Evolutionary conservation across 2,888 invertebrate genomes (phyloP), one percentile per base, ranked within the genome.

Genomic region (Drosophila basisetae): DNA sequence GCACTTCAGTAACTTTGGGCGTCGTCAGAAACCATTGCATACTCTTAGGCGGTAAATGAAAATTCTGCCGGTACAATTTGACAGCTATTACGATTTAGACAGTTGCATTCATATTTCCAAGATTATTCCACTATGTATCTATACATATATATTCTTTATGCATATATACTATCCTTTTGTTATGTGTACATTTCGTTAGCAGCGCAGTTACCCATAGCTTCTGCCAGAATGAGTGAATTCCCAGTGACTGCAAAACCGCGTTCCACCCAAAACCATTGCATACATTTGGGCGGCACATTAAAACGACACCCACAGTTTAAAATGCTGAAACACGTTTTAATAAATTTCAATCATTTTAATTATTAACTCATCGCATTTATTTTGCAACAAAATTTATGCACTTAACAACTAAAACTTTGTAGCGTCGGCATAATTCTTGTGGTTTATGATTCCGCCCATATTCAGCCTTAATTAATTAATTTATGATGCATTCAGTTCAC

Each of bases 381-480:
- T 78, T 49, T 18, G 18, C 4, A 18, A 61, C 28, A 54, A 58
- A 74, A 35, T 9, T 30, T 25, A n/a, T 47, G 35, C 18, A 13
- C 41, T 43, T 71, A 61, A 37, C 47, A 33, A 43, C 16, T 60
- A 56, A 33, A 49, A 30, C 52, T 35, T 47, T 56, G 39, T 31
- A 61, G 55, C 33, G 41, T 28, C 58, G 53, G 53, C 73, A 68
- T 73, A 56, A 70, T 71, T 75, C 47, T 61, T 30, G 56, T 50
- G 43, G 25, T 47, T 43, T 64, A 28, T 13, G 16, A 11, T 50
- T 49, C 18, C 60, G 68, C 47, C 47, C 60, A 68, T 41, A 59
- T 65, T 78, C 80, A 78, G 76, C 62, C 76, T 79, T 78, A 72
- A 78, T 79, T 78, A 76, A 79, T 76, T 72, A 13, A 79, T 76